A percentile compares a stretch with the other conserved stretches of the same genome.
Evolutionary conservation across 2,888 invertebrate genomes (phyloP).

Genomic region (Amphipyra tragopoginis): DNA sequence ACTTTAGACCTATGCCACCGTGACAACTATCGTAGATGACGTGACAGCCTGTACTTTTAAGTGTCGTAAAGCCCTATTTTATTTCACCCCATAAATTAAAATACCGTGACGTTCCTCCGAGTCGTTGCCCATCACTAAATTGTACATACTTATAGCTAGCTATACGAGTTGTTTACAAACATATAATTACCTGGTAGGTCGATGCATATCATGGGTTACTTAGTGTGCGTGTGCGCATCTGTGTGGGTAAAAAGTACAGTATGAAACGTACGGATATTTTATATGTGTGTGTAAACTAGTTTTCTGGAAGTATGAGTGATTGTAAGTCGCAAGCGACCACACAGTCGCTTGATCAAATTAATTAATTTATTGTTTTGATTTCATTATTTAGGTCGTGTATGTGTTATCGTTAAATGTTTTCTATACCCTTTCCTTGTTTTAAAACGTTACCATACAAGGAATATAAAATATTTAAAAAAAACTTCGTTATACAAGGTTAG

Average conservation of each 20-base stretch:
- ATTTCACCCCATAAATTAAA: slow-evolving; percentile 34
- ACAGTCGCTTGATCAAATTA: slow-evolving; percentile 74
- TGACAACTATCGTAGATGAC: slow-evolving; percentile 42
- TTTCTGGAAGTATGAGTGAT: slow-evolving; percentile 77
- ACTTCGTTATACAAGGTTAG: too few species aligned
- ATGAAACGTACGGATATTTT: background rate
- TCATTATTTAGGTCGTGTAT: slow-evolving; percentile 11
- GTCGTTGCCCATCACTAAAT: slow-evolving; percentile 69
- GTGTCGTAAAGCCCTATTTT: slow-evolving; percentile 13
- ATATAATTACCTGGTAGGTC: slow-evolving; percentile 89
- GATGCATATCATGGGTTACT: slow-evolving; percentile 84
- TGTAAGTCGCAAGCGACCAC: slow-evolving; percentile 72
- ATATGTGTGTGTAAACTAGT: slow-evolving; percentile 78
- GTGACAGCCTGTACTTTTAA: slow-evolving; percentile 33
- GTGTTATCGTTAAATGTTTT: background rate
- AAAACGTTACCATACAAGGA: too few species aligned
- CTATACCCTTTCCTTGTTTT: too few species aligned
- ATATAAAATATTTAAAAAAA: too few species aligned
- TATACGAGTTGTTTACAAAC: slow-evolving; percentile 83
- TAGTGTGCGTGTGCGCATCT: slow-evolving; percentile 62
- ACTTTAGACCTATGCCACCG: background rate
- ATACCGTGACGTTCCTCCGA: slow-evolving; percentile 35
- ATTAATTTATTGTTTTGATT: slow-evolving; percentile 64
- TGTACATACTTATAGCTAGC: slow-evolving; percentile 56
- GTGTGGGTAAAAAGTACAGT: slow-evolving; percentile 35